phyloP scores from a whole-genome alignment of 2,797 vertebrate genomes.

The Anisognathus igniventris region DNA sequence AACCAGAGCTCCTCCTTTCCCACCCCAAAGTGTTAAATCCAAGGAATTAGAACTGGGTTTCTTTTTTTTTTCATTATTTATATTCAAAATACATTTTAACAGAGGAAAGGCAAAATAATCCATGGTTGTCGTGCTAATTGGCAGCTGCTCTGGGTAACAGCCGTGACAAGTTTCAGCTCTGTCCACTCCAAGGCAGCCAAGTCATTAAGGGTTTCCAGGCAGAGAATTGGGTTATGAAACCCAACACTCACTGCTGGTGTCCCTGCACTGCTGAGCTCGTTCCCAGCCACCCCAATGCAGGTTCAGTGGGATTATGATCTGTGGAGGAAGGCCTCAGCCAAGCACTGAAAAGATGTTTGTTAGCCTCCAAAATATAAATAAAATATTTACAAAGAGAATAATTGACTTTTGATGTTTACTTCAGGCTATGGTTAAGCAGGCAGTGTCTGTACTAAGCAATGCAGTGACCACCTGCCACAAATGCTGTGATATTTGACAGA shows the following conservation, averaged over 20 bases:
- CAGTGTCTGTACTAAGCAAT: conserved; percentile 43
- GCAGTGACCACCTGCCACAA: conserved; percentile 65
- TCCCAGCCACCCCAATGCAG: background rate
- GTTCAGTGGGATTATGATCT: conserved; percentile 32
- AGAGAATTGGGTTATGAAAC: background rate
- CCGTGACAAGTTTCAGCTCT: conserved; percentile 51
- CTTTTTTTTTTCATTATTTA: background rate
- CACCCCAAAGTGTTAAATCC: background rate
- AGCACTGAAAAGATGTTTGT: conserved; percentile 36
- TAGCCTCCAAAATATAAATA: conserved; percentile 50
- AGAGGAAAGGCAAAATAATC: conserved; percentile 45
- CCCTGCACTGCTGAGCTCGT: background rate
- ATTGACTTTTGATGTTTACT: conserved; percentile 64
- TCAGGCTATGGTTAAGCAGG: conserved; percentile 54
- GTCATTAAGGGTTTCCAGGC: conserved; percentile 46
- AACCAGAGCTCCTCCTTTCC: background rate
- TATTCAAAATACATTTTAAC: conserved; percentile 55
- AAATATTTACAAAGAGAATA: conserved; percentile 70
- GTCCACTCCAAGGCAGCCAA: conserved; percentile 47
- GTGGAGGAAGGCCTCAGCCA: background rate
- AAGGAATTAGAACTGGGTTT: background rate
- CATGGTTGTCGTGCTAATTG: conserved; percentile 44
- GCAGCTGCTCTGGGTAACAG: conserved; percentile 49
- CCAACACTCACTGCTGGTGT: background rate
- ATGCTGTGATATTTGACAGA: conserved; percentile 57